Conservation (phyloP, 2,888 invertebrate species). For the Mythimna loreyi region DNA sequence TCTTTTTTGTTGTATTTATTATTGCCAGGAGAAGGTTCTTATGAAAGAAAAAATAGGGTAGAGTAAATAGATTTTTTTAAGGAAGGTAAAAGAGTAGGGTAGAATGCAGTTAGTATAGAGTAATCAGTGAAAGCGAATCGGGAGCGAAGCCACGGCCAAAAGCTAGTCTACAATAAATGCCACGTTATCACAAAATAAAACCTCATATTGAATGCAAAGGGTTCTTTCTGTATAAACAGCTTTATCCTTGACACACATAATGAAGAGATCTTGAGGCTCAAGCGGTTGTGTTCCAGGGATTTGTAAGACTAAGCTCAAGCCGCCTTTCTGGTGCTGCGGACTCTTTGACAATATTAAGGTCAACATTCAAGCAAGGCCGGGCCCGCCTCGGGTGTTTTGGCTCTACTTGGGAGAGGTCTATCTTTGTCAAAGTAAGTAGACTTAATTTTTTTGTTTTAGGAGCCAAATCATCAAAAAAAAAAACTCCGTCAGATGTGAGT, state of each 20-base stretch:
- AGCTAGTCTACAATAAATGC: not conserved
- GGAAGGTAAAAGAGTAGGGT: too few relatives aligned
- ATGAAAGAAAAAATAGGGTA: too few relatives aligned
- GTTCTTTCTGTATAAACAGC: constrained; percentile 2
- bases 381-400: constrained; percentile 1
- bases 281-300: constrained; percentile 34
- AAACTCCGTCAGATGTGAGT: too few relatives aligned
- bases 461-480: too few relatives aligned
- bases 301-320: constrained; percentile 31
- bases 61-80: too few relatives aligned
- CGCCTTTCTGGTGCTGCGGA: constrained; percentile 10
- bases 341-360: constrained; percentile 48
- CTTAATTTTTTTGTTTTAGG: not conserved
- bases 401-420: not conserved
- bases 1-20: too few relatives aligned
- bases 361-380: constrained; percentile 41
- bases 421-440: not conserved
- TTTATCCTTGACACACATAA: constrained; percentile 39
- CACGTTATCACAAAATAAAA: not conserved
- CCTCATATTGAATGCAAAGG: constrained; percentile 6
- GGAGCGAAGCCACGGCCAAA: too few relatives aligned
- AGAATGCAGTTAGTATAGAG: too few relatives aligned
- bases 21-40: too few relatives aligned
- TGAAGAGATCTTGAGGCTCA: constrained; percentile 31
- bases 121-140: too few relatives aligned